Conservation (phyloP, 2,888 invertebrate species). For the Ptilodon capucinus region DNA sequence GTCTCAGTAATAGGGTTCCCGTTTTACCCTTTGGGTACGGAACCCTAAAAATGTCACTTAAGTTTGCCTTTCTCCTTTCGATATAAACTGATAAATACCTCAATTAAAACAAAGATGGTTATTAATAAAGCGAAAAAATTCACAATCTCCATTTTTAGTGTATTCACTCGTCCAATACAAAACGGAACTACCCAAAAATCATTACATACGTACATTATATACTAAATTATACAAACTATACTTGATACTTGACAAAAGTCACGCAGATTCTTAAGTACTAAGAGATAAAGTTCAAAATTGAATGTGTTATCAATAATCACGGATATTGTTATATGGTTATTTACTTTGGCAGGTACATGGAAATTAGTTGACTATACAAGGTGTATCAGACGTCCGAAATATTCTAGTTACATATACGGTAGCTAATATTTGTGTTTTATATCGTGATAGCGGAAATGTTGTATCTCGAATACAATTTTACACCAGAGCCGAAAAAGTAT, state of each 20-base stretch:
- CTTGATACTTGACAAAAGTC: neutral
- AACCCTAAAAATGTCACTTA: too few relatives aligned
- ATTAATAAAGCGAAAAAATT: conserved; percentile 9
- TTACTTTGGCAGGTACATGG: conserved; percentile 4
- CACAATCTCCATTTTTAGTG: conserved; percentile 1
- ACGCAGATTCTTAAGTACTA: conserved; percentile 1
- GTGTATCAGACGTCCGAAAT: too few relatives aligned
- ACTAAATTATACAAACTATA: conserved; percentile 1
- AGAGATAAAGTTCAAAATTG: conserved; percentile 4
- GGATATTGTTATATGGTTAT: neutral
- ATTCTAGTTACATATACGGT: too few relatives aligned
- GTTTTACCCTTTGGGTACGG: too few relatives aligned
- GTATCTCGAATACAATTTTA: too few relatives aligned
- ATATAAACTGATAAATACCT: conserved; percentile 27
- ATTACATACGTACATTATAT: conserved; percentile 2
- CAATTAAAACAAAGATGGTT: conserved; percentile 12
- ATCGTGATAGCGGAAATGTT: too few relatives aligned
- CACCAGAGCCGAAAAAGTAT: too few relatives aligned
- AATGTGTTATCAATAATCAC: neutral
- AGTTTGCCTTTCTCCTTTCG: too few relatives aligned
- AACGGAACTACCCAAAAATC: neutral
- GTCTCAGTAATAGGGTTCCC: too few relatives aligned
- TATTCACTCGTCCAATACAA: neutral
- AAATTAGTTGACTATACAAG: neutral
- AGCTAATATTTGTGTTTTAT: too few relatives aligned